phyloP scores from a whole-genome alignment of 2,113 vertebrate genomes.

The Blennius ocellaris region DNA sequence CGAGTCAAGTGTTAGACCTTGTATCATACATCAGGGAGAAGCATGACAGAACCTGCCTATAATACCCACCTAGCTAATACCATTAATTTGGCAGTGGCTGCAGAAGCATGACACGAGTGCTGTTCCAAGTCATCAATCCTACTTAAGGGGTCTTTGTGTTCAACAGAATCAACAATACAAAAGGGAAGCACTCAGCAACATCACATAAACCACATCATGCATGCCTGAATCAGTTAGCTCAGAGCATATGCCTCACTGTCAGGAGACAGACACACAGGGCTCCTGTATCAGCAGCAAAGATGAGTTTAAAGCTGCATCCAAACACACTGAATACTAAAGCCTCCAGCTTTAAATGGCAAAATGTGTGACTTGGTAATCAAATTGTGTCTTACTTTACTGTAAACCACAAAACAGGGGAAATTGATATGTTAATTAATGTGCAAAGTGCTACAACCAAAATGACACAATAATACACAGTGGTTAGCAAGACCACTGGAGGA shows the following conservation, averaged over 20 bases:
- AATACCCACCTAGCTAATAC: slow-evolving; percentile 46
- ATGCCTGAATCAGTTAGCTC: slow-evolving; percentile 45
- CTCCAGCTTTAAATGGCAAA: not conserved
- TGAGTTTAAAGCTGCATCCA: not conserved
- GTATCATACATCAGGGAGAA: slow-evolving; percentile 34
- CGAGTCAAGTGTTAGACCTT: slow-evolving; percentile 25
- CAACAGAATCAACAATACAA: slow-evolving; percentile 7
- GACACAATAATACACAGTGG: not conserved
- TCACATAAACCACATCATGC: slow-evolving; percentile 39
- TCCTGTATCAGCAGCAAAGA: not conserved
- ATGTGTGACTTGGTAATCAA: not conserved
- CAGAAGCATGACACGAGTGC: slow-evolving; percentile 39
- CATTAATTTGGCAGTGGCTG: slow-evolving; percentile 54
- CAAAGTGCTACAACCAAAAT: not conserved
- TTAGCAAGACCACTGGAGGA: not conserved
- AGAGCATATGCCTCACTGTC: slow-evolving; percentile 23
- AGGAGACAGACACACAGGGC: slow-evolving; percentile 5
- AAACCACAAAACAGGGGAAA: not conserved
- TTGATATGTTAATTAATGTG: not conserved
- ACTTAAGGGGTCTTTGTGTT: slow-evolving; percentile 36
- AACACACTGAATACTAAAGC: not conserved
- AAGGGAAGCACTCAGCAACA: slow-evolving; percentile 6
- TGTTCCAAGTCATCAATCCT: slow-evolving; percentile 53
- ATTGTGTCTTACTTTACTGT: not conserved
- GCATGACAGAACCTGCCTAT: slow-evolving; percentile 44